phyloP scores from a whole-genome alignment of 2,113 vertebrate species.

The Cebus imitator region DNA sequence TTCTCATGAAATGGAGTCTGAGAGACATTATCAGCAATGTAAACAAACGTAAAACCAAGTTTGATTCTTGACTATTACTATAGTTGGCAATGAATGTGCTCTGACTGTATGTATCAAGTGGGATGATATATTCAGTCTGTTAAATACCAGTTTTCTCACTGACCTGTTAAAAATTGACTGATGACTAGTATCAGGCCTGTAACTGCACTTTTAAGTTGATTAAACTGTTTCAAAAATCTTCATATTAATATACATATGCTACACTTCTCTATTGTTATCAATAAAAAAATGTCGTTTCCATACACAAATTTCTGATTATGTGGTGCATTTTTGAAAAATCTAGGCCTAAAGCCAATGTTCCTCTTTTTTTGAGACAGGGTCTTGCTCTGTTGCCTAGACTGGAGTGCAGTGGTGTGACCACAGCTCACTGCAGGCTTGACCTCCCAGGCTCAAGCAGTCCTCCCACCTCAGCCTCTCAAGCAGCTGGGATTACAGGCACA shows the following conservation, averaged over 20 bases:
- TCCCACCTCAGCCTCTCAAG: too few species aligned
- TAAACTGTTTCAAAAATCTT: background rate
- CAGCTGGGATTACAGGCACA: too few species aligned
- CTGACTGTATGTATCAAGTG: background rate
- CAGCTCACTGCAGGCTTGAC: too few species aligned
- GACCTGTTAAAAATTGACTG: background rate
- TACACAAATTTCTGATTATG: background rate
- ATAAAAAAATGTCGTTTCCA: background rate
- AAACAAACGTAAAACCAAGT: background rate
- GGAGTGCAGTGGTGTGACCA: too few species aligned
- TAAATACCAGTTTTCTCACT: background rate
- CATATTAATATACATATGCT: background rate
- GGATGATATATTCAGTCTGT: background rate
- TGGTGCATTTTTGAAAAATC: background rate
- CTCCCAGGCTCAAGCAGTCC: too few species aligned
- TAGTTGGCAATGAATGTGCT: background rate
- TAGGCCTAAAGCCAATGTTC: background rate
- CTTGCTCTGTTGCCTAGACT: too few species aligned
- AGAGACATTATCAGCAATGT: background rate
- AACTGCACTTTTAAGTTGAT: background rate
- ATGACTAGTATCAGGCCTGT: background rate
- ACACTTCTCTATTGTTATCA: background rate
- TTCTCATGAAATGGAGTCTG: background rate
- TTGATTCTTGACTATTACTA: background rate
- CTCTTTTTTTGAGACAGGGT: too few species aligned